Evolutionary conservation across 2,888 invertebrate genomes (phyloP), one percentile per base, ranked within the genome.

Genomic region (Labia minor): DNA sequence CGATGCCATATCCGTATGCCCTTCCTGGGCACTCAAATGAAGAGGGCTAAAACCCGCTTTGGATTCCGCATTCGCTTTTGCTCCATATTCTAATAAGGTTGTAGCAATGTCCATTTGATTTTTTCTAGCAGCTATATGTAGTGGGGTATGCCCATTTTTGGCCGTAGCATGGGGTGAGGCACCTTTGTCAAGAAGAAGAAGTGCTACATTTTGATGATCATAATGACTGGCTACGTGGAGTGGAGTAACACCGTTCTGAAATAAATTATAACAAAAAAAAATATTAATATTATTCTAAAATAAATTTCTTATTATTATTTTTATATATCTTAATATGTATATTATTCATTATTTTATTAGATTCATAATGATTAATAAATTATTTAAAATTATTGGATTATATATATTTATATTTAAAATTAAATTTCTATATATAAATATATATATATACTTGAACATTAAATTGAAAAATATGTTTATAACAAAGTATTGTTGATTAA

Each of bases 211-310:
- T 66, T 92, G 89, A 76, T 95, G 91, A 76, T 97, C 95, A 76
- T 99, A 99, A 77, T 99, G 98, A 1, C 95, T 91, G 67, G 98
- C 97, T 76, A 99, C 92, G 76, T 98, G 96, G 63, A 99, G 81
- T 4, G 98, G 95, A 0, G 97, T 95, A 64, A 98, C 92, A 71
- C 93, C 92, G 75, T 95, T 95, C 80, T 89, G 73, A 64, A 72
- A 73, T 63, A 67, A 33, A n/a, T n/a, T n/a, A n/a, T n/a, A n/a
- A n/a, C n/a, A n/a, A n/a, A n/a, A n/a, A n/a, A n/a, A n/a, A n/a
- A n/a, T n/a, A n/a, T n/a, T n/a, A n/a, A n/a, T n/a, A n/a, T n/a
- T n/a, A n/a, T n/a, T n/a, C 62, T 64, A 64, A 68, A 67, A 37
- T 16, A 14, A 21, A 21, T 4, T 21, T 62, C 4, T 62, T 62